phyloP scores from a whole-genome alignment of 2,888 invertebrate species.

The Cybosia mesomella region DNA sequence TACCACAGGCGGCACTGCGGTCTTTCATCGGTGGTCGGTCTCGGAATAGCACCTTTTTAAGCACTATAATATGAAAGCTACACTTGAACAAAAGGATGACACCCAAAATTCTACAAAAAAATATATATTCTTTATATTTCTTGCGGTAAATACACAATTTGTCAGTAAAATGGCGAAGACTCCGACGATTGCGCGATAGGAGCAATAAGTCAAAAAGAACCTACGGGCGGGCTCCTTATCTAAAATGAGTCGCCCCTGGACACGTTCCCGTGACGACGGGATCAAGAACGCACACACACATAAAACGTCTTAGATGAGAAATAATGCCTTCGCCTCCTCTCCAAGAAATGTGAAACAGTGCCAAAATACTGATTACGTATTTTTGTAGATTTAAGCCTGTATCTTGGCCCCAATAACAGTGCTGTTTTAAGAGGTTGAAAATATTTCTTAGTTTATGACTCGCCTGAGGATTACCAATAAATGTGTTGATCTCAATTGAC shows the following conservation, averaged over 20 bases:
- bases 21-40: no score
- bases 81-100: not conserved
- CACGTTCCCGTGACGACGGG: slow-evolving; percentile 42
- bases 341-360: slow-evolving; percentile 40
- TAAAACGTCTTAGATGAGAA: slow-evolving; percentile 36
- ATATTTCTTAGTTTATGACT: not conserved
- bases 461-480: not conserved
- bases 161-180: slow-evolving; percentile 30
- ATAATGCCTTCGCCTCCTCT: slow-evolving; percentile 32
- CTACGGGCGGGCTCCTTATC: slow-evolving; percentile 48
- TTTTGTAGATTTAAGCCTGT: slow-evolving; percentile 37
- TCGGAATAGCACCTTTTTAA: no score
- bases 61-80: not conserved
- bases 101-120: not conserved
- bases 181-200: slow-evolving; percentile 36
- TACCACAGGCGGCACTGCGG: no score
- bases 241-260: slow-evolving; percentile 56
- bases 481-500: not conserved
- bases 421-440: not conserved
- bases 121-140: slow-evolving; percentile 23
- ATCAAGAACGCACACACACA: slow-evolving; percentile 28
- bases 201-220: slow-evolving; percentile 49
- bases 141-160: slow-evolving; percentile 42
- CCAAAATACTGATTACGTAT: slow-evolving; percentile 50
- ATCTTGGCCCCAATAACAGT: slow-evolving; percentile 36